Conservation (phyloP, 92 coral and sea anemone genomes). For the Parazoanthus swiftii region DNA sequence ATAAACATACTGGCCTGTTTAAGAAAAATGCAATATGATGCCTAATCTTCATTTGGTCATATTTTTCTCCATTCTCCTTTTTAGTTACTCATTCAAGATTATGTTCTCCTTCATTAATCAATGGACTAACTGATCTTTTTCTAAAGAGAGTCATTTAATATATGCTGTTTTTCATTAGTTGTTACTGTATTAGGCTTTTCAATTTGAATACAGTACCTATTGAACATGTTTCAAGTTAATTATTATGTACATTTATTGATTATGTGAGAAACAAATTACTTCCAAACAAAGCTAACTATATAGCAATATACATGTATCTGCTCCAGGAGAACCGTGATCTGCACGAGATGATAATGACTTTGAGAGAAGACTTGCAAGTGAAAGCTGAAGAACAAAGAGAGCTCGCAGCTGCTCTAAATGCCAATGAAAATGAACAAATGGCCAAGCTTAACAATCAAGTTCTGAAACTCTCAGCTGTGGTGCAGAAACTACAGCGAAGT, state of each 20-base stretch:
- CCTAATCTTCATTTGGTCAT: not conserved
- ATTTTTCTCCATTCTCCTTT: no score
- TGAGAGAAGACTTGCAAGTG: conserved; percentile 64
- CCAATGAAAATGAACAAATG: conserved; percentile 59
- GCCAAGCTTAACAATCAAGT: conserved; percentile 61
- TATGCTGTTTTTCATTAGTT: not conserved
- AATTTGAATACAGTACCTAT: no score
- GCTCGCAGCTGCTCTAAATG: conserved; percentile 53
- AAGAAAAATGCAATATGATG: no score
- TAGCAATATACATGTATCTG: not conserved
- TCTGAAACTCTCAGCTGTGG: conserved; percentile 53
- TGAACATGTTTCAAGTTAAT: not conserved
- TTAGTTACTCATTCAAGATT: not conserved
- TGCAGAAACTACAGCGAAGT: conserved; percentile 57
- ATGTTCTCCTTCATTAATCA: no score
- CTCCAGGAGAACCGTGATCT: conserved; percentile 87
- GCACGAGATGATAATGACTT: conserved; percentile 72
- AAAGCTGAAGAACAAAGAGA: conserved; percentile 58
- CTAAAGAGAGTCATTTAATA: not conserved
- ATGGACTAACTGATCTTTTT: no score
- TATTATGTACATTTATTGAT: not conserved
- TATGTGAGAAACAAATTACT: no score
- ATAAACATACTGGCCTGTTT: no score
- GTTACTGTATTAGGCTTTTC: not conserved
- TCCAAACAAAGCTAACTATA: no score